These are phyloP conservation scores for Siniperca undulata DNA, from an alignment of 2,797 vertebrate genomes.

Conservation along the genomic window DNA sequence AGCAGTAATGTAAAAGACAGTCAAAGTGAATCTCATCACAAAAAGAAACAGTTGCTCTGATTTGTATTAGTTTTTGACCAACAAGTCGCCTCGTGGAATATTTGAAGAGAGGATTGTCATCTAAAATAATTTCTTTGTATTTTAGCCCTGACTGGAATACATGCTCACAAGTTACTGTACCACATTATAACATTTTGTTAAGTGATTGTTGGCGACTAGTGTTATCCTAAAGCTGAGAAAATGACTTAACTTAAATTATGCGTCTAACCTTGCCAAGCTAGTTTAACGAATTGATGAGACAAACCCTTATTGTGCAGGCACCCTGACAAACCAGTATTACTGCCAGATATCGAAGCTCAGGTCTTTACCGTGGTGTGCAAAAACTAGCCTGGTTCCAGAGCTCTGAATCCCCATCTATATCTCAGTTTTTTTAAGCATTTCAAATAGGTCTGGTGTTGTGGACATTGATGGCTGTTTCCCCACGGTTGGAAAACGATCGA, in stretches of 20 bases:
- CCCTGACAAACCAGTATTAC: background rate
- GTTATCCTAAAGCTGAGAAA: background rate
- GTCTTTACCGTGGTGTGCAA: background rate
- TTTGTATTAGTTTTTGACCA: background rate
- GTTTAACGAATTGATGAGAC: too few species aligned
- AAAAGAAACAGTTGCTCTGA: background rate
- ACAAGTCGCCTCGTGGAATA: background rate
- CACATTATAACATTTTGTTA: background rate
- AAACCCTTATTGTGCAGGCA: too few species aligned
- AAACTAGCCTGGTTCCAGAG: too few species aligned
- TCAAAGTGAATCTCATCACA: slow-evolving; percentile 3
- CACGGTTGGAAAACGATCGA: background rate
- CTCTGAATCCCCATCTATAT: too few species aligned
- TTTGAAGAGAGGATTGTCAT: background rate
- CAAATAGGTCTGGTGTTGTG: background rate
- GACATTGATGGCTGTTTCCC: background rate
- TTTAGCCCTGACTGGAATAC: background rate
- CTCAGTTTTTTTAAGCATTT: background rate
- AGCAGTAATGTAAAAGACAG: background rate
- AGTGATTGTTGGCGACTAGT: background rate
- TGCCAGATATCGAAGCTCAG: background rate
- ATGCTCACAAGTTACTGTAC: background rate
- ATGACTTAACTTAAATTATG: too few species aligned
- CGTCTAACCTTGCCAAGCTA: too few species aligned
- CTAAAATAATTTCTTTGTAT: background rate